phyloP scores from a whole-genome alignment of 1,140 invertebrate genomes.

The Cryptotermes secundus region DNA sequence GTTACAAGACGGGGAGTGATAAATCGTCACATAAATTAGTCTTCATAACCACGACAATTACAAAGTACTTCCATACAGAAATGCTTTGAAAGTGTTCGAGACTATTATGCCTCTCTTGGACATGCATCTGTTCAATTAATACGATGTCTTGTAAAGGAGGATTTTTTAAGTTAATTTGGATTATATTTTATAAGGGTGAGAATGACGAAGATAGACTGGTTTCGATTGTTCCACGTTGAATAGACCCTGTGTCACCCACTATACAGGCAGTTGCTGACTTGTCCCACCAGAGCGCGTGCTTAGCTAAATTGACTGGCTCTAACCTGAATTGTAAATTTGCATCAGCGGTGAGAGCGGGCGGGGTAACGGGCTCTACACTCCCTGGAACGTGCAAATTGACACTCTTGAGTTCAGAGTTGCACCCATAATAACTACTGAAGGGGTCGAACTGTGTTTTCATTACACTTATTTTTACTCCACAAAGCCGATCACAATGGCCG shows the following conservation, averaged over 20 bases:
- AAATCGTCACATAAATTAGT: neutral
- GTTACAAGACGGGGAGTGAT: neutral
- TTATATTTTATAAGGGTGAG: neutral
- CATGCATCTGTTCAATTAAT: neutral
- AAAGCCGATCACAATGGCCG: no score
- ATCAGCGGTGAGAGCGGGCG: neutral
- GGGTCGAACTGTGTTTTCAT: no score
- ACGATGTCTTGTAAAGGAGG: neutral
- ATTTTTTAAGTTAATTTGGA: neutral
- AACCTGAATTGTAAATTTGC: neutral
- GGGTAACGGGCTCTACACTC: neutral
- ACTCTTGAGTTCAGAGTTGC: neutral
- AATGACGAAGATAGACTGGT: neutral
- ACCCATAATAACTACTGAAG: no score
- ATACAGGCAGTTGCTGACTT: neutral
- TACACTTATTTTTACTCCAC: no score
- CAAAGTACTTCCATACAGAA: neutral
- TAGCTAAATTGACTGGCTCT: neutral
- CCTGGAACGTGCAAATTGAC: neutral
- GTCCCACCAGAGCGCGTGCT: conserved; percentile 1
- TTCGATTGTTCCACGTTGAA: neutral
- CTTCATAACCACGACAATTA: neutral
- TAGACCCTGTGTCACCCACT: neutral
- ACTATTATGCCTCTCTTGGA: neutral
- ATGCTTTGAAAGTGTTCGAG: neutral